Percentiles rank a stretch among this genome's conserved stretches.
Conservation (phyloP, 1,140 invertebrate genomes). For the Orussus abietinus region DNA sequence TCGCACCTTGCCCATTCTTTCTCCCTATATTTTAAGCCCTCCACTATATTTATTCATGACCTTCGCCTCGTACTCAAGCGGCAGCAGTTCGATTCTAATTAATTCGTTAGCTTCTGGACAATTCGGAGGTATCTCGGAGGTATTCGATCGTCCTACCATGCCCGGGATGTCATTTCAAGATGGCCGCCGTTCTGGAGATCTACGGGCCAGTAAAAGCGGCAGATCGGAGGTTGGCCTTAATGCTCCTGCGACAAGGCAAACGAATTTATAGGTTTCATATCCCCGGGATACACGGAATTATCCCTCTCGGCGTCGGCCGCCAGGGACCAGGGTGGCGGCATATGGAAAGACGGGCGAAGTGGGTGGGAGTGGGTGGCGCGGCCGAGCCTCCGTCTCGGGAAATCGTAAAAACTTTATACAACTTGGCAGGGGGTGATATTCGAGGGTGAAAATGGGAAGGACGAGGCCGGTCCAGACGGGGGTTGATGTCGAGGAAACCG, state of each 20-base stretch:
- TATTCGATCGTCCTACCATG: no score
- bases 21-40: no score
- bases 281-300: slow-evolving; percentile 53
- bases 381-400: slow-evolving; percentile 25
- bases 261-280: slow-evolving; percentile 55
- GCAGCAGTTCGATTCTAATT: no score
- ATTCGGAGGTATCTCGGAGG: no score
- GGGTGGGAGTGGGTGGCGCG: background rate
- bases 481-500: background rate
- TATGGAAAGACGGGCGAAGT: slow-evolving; percentile 23
- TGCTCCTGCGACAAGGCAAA: slow-evolving; percentile 47
- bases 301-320: slow-evolving; percentile 27
- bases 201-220: no score
- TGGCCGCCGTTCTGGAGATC: no score
- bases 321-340: slow-evolving; percentile 22
- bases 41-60: no score
- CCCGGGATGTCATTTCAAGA: no score
- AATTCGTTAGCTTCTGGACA: no score
- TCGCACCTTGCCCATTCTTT: no score
- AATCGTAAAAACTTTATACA: slow-evolving; percentile 54
- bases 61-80: no score
- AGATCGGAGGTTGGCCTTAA: slow-evolving; percentile 51
- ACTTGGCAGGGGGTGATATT: slow-evolving; percentile 37
- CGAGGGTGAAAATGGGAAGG: background rate
- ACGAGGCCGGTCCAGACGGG: slow-evolving; percentile 15